These are phyloP conservation scores for Eucriotettix oculatus DNA, from an alignment of 2,888 invertebrate species.

Conservation along the genomic window DNA sequence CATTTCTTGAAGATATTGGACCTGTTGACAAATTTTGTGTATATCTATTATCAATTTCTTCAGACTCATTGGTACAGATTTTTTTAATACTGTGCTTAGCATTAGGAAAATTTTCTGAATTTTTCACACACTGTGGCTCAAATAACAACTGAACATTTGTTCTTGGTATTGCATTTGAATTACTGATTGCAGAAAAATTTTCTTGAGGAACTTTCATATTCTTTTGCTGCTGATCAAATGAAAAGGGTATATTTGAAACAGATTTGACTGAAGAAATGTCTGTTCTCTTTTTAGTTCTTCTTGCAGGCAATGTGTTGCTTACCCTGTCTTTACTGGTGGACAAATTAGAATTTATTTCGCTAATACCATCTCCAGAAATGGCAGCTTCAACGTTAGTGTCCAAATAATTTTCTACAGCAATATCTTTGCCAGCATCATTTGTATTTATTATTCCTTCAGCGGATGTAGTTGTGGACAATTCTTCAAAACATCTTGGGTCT, in stretches of 20 bases:
- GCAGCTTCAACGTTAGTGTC: conserved; percentile 7
- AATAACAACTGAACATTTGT: conserved; percentile 1
- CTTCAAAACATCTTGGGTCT: conserved; percentile 5
- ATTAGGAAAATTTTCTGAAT: too few species aligned
- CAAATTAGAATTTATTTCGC: conserved; percentile 25
- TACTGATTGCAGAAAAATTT: conserved; percentile 25
- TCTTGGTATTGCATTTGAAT: conserved; percentile 1
- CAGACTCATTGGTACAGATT: too few species aligned
- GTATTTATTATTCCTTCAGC: not conserved
- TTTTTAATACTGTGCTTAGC: too few species aligned
- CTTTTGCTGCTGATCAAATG: conserved; percentile 1
- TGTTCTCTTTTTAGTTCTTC: conserved; percentile 37
- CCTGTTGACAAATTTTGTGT: too few species aligned
- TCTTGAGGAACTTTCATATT: too few species aligned
- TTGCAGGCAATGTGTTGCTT: conserved; percentile 35
- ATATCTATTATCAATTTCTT: too few species aligned
- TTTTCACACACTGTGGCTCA: not conserved
- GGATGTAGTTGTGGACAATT: conserved; percentile 4
- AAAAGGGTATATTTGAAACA: conserved; percentile 30
- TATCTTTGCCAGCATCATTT: conserved; percentile 1
- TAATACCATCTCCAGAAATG: not conserved
- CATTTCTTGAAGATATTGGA: too few species aligned
- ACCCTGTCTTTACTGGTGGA: conserved; percentile 30
- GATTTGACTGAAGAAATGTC: conserved; percentile 30
- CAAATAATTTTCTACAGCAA: conserved; percentile 9